phyloP scores from a whole-genome alignment of 2,113 vertebrate species.

The Hemiprocne comata region DNA sequence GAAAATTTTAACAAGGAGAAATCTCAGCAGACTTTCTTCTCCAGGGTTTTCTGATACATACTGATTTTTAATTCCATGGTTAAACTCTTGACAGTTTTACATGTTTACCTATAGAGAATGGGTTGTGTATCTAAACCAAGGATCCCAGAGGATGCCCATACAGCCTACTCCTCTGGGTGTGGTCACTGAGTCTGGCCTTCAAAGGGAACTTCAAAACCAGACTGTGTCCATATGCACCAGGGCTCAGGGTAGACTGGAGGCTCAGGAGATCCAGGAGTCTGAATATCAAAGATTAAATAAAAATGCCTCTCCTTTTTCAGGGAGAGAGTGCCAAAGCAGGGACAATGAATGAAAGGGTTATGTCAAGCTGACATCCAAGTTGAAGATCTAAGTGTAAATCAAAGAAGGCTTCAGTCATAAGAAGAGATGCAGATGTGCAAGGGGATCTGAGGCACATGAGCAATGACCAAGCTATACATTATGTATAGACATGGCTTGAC shows the following conservation, averaged over 20 bases:
- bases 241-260: not conserved
- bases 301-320: not conserved
- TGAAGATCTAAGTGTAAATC: not conserved
- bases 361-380: not conserved
- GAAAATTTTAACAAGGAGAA: not conserved
- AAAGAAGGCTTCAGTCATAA: not conserved
- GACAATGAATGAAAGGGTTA: not conserved
- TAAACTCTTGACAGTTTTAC: not conserved
- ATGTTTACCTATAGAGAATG: not conserved
- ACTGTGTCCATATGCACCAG: not conserved
- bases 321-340: not conserved
- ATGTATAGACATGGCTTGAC: not conserved
- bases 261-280: not conserved
- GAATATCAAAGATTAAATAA: slow-evolving; percentile 8
- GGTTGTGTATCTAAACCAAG: not conserved
- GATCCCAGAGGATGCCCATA: not conserved
- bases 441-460: not conserved
- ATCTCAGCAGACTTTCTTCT: not conserved
- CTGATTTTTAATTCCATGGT: not conserved
- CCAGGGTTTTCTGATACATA: not conserved
- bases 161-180: not conserved
- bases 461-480: not conserved
- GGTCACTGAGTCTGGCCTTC: not conserved
- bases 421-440: not conserved
- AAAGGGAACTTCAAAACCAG: not conserved